Evolutionary conservation across 2,888 invertebrate genomes (phyloP), one percentile per base, ranked within the genome.

Genomic region (Listrodromus nycthemerus): DNA sequence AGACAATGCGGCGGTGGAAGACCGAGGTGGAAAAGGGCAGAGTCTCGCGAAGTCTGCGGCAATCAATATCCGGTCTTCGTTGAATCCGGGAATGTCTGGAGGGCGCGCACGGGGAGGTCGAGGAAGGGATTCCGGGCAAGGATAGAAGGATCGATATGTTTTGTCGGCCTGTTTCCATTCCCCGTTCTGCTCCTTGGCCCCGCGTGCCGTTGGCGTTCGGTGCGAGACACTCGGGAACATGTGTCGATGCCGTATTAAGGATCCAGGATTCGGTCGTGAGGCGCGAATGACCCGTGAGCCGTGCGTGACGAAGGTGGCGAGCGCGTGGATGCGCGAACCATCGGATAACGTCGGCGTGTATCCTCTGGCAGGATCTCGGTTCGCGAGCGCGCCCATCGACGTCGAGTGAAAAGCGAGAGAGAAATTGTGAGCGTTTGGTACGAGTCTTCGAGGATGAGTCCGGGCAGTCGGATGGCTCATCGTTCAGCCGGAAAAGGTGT

Each of bases 161-260:
- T 63, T 73, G 45, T 48, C 30, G 21, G 30, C 13, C 63, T 30
- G 21, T 50, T 41, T 13, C 55, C 55, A n/a, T 45, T 52, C 66
- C 41, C 50, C 50, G 27, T 61, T 30, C 6, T 24, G 58, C 52
- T 73, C 55, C 73, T 55, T 67, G 61, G 61, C 71, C 30, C 67
- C 63, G 30, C 48, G 41, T 21, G 4, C 16, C 41, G 1, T 27
- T 52, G 67, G 13, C 30, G 76, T 71, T 55, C 52, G 37, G 67
- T 55, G 65, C 73, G 55, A 48, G 69, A 61, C 73, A 77, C 77
- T 58, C 77, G 73, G 65, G 77, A 80, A 83, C 83, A 83, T 65
- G 83, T 80, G 83, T 83, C 83, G 75, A 77, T 80, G 83, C 77
- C 55, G 41, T 16, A 48, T 83, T 77, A 77, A 80, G n/a, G n/a